Base-by-base conservation (phyloP, 37 sponge, comb jelly and placozoan species). In the Crambe crambe region DNA sequence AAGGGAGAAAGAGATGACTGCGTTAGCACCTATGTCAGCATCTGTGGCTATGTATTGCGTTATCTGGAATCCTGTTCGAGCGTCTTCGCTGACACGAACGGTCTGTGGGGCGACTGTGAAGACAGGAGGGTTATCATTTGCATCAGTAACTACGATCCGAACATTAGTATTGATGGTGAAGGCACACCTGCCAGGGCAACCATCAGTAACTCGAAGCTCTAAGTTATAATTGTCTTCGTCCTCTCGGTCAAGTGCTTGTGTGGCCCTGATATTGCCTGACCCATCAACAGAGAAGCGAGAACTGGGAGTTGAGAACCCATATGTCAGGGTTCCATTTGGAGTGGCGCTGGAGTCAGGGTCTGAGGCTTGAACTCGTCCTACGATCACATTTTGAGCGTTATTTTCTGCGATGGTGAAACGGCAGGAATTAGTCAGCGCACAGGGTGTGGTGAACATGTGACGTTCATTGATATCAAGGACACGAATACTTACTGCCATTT, bases 91-190 rank as follows among this genome's bases (percentile, higher is more conserved):
- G 15, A 85, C 44, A 15, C 9, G 21, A 32, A 86, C 30, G 30
- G 27, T 5, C 20, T 62, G 36, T 0, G 85, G 84, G 1, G 43
- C 72, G 17, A 38, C 18, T 56, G 34, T 35, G 68, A 94, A 84
- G 39, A 77, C 2, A 23, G 94, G 94, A 1, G 72, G 27, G 29
- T 83, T 86, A 60, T 94, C 94, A 70, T 94, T 94, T 18, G 80
- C 66, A 61, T 91, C 91, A 32, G 21, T 73, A 5, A 73, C 74
- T 18, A 26, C 51, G 21, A 73, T n/a, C n/a, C 30, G 9, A 23
- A 87, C 72, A 23, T 54, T 70, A 0, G 84, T 84, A 0, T 21
- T 29, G 27, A 58, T 70, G 27, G 69, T 56, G 26, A 65, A 57
- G 0, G 79, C 76, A 58, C 68, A 38, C 10, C 12, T 47, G 23